These are phyloP conservation scores for Melanotaenia pygmaea DNA, from an alignment of 2,797 vertebrate species.

Conservation along the genomic window DNA sequence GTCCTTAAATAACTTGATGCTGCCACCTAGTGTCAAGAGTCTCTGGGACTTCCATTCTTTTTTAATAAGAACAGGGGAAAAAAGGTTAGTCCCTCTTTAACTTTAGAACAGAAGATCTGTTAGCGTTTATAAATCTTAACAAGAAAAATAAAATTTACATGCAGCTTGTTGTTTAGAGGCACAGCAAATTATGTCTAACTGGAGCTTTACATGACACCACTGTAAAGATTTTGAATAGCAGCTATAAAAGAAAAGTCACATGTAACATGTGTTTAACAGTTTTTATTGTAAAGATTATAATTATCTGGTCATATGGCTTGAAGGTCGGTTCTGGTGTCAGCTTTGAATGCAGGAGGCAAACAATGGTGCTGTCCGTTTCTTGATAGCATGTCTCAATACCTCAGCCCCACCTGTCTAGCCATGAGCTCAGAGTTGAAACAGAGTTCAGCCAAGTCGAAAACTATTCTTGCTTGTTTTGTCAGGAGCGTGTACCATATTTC, in stretches of 20 bases:
- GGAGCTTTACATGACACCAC: slow-evolving; percentile 1
- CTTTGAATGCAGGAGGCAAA: slow-evolving; percentile 37
- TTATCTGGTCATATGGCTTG: slow-evolving; percentile 6
- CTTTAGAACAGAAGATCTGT: slow-evolving; percentile 4
- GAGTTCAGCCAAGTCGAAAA: slow-evolving; percentile 82
- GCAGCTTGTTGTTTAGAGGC: neutral
- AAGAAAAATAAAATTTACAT: neutral
- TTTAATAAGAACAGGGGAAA: neutral
- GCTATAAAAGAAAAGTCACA: slow-evolving; percentile 1
- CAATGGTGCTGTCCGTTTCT: slow-evolving; percentile 31
- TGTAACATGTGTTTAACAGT: neutral
- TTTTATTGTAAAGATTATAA: neutral
- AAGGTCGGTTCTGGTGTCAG: slow-evolving; percentile 22
- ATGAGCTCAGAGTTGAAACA: slow-evolving; percentile 80
- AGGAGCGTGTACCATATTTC: slow-evolving; percentile 79
- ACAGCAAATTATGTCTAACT: neutral
- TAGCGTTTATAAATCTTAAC: slow-evolving; percentile 12
- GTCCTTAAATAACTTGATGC: slow-evolving; percentile 76
- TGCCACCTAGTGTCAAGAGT: slow-evolving; percentile 77
- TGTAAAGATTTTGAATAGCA: neutral
- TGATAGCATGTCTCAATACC: slow-evolving; percentile 57
- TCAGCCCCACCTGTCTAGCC: slow-evolving; percentile 73
- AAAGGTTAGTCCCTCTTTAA: neutral
- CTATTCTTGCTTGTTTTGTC: slow-evolving; percentile 78
- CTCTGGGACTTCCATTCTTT: neutral